Evolutionary conservation across 2,888 invertebrate genomes (phyloP).

Genomic region (Celastrina argiolus): DNA sequence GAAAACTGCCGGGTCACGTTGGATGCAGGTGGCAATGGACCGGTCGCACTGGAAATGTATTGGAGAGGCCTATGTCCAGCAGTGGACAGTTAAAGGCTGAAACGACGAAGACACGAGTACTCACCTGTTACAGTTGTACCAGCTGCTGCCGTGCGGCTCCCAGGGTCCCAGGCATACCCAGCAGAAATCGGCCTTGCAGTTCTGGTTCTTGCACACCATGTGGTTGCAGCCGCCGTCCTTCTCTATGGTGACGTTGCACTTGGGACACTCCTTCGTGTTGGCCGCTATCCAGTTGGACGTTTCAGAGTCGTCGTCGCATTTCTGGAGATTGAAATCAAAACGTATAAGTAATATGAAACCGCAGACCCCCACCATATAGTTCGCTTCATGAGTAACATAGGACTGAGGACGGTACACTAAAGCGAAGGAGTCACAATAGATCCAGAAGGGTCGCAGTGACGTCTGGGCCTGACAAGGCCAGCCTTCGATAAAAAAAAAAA

Average conservation of each 20-base stretch:
- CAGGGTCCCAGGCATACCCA: slow-evolving; percentile 99
- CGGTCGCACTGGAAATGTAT: too few relatives aligned
- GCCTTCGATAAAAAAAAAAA: too few relatives aligned
- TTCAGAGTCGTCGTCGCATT: slow-evolving; percentile 99
- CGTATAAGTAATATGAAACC: background rate
- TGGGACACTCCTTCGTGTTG: slow-evolving; percentile 99
- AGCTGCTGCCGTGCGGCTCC: slow-evolving; percentile 98
- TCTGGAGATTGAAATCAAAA: slow-evolving; percentile 55
- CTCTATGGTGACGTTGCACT: slow-evolving; percentile 97
- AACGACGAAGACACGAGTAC: slow-evolving; percentile 12
- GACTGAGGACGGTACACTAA: too few relatives aligned
- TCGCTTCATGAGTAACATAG: too few relatives aligned
- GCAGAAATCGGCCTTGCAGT: slow-evolving; percentile 98
- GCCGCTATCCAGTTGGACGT: slow-evolving; percentile 99
- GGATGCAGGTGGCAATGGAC: too few relatives aligned
- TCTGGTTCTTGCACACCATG: slow-evolving; percentile 99
- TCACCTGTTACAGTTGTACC: slow-evolving; percentile 97
- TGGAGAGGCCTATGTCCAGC: too few relatives aligned
- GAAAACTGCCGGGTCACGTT: too few relatives aligned
- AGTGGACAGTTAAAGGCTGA: too few relatives aligned
- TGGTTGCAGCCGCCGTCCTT: slow-evolving; percentile 99
- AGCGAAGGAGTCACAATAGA: too few relatives aligned
- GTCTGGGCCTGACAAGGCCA: too few relatives aligned
- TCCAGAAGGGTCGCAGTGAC: too few relatives aligned
- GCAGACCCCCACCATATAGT: too few relatives aligned